Conservation (phyloP, 2,113 vertebrate species). For the Gopherus flavomarginatus region DNA sequence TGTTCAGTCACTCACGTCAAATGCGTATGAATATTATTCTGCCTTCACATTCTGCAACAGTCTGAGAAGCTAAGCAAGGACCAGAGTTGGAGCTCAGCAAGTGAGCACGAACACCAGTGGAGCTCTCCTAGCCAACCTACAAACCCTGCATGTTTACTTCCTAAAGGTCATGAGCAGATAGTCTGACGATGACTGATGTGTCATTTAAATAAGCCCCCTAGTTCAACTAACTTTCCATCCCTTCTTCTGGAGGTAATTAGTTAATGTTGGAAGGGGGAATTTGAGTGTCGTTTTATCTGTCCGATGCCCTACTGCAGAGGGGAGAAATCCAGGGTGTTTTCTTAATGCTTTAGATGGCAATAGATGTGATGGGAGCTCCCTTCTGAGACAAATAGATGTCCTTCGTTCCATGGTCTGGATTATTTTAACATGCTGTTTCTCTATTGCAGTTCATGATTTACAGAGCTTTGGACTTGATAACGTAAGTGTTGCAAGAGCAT, state of each 20-base stretch:
- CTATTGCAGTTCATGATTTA: constrained; percentile 92
- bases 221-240: not conserved
- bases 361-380: not conserved
- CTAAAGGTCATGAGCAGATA: not conserved
- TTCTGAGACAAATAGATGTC: not conserved
- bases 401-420: not conserved
- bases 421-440: constrained; percentile 51
- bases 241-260: not conserved
- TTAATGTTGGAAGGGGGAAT: not conserved
- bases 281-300: not conserved
- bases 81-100: not conserved
- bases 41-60: not conserved
- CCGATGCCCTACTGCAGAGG: not conserved
- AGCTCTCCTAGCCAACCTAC: not conserved
- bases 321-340: not conserved
- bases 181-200: not conserved
- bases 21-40: not conserved
- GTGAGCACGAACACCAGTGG: not conserved
- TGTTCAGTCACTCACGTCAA: not conserved
- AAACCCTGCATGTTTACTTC: not conserved
- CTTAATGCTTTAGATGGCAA: not conserved
- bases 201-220: not conserved
- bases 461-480: constrained; percentile 98
- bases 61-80: not conserved
- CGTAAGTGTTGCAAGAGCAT: constrained; percentile 79